These are phyloP conservation scores for Aromia moschata DNA, from an alignment of 2,888 invertebrate genomes.

Conservation along the genomic window DNA sequence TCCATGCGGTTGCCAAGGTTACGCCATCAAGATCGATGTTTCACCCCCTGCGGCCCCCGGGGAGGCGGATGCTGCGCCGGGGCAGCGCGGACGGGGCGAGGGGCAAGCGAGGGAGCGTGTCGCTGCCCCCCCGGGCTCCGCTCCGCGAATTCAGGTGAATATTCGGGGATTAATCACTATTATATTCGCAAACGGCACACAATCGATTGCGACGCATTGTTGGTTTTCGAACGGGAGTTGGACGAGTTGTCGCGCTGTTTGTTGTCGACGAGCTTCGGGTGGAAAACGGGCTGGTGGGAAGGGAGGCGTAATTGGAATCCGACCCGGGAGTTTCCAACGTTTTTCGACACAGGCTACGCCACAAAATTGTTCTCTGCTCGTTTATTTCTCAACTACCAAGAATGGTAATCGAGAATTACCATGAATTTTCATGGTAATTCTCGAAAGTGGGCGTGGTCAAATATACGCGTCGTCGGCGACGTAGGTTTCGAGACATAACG, in stretches of 20 bases:
- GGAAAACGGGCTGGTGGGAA: not conserved
- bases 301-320: not conserved
- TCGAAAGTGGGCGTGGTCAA: too few species aligned
- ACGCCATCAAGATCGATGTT: constrained; percentile 58
- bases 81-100: constrained; percentile 17
- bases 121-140: constrained; percentile 14
- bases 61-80: constrained; percentile 28
- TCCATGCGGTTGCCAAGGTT: constrained; percentile 57
- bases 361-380: too few species aligned
- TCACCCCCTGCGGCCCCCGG: constrained; percentile 44
- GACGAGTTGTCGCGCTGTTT: not conserved
- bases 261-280: not conserved
- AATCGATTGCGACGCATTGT: constrained; percentile 11
- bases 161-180: constrained; percentile 23
- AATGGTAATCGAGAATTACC: too few species aligned
- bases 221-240: constrained; percentile 2
- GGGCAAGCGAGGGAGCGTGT: constrained; percentile 8
- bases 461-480: too few species aligned
- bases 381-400: too few species aligned
- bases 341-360: too few species aligned
- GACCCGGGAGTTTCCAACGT: not conserved
- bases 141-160: constrained; percentile 23
- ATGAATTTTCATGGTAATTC: too few species aligned
- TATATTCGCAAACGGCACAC: constrained; percentile 10
- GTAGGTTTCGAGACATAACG: too few species aligned